phyloP scores from a whole-genome alignment of 1,140 invertebrate species.

The Atopsyche davidsoni region DNA sequence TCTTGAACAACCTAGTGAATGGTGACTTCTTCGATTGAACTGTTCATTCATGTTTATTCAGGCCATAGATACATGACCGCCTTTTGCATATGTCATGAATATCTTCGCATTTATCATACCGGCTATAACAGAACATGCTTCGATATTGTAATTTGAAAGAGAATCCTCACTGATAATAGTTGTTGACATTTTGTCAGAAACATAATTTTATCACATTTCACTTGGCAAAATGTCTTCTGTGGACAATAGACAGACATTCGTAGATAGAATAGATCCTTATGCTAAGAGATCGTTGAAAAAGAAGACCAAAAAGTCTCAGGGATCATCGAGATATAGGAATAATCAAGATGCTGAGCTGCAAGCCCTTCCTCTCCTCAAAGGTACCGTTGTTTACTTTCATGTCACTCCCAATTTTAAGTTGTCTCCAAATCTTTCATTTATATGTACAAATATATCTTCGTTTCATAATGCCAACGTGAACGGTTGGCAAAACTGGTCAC shows the following conservation, averaged over 20 bases:
- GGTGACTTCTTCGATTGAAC: slow-evolving; percentile 13
- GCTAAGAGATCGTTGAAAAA: slow-evolving; percentile 87
- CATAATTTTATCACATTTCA: slow-evolving; percentile 15
- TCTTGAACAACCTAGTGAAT: slow-evolving; percentile 16
- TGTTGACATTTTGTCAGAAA: slow-evolving; percentile 24
- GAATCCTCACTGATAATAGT: slow-evolving; percentile 21
- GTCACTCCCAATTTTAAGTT: too few species aligned
- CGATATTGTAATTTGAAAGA: slow-evolving; percentile 19
- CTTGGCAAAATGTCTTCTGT: slow-evolving; percentile 66
- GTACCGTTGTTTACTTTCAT: too few species aligned
- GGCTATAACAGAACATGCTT: slow-evolving; percentile 18
- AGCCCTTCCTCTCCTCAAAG: slow-evolving; percentile 80
- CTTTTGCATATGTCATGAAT: slow-evolving; percentile 22
- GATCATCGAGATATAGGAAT: slow-evolving; percentile 83
- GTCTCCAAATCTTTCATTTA: too few species aligned
- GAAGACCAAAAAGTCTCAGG: slow-evolving; percentile 88
- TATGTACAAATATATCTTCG: too few species aligned
- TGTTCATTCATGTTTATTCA: slow-evolving; percentile 18
- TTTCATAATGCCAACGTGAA: too few species aligned
- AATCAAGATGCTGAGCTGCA: slow-evolving; percentile 85
- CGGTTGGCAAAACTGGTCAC: too few species aligned
- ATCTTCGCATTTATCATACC: slow-evolving; percentile 11
- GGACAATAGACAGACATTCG: slow-evolving; percentile 57
- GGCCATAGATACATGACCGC: slow-evolving; percentile 20
- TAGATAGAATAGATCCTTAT: slow-evolving; percentile 92